A percentile compares a stretch with the other conserved stretches of the same genome.
Conservation (phyloP, 2,888 invertebrate genomes). For the Cosmia trapezina region DNA sequence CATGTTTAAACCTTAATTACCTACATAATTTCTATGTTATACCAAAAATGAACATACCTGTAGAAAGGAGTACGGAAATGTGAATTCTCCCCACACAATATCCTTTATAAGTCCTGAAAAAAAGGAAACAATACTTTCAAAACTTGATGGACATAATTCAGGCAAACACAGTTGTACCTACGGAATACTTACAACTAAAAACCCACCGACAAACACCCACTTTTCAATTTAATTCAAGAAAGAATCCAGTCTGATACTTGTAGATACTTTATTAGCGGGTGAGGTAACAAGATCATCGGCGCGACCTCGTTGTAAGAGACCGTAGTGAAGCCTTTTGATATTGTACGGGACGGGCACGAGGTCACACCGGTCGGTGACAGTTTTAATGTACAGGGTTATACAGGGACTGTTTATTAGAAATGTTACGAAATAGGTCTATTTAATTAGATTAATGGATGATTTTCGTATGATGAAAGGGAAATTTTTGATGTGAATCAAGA, state of each 20-base stretch:
- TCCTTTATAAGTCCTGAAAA: slow-evolving; percentile 85
- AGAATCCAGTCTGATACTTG: slow-evolving; percentile 18
- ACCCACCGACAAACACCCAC: background rate
- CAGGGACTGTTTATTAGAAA: slow-evolving; percentile 22
- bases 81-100: slow-evolving; percentile 85
- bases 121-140: slow-evolving; percentile 7
- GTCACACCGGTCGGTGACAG: slow-evolving; percentile 34
- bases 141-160: background rate
- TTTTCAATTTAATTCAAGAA: slow-evolving; percentile 14
- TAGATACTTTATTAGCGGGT: slow-evolving; percentile 51
- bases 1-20: background rate
- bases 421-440: slow-evolving; percentile 1
- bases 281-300: slow-evolving; percentile 63
- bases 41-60: slow-evolving; percentile 77
- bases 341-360: slow-evolving; percentile 47
- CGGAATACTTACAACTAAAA: background rate
- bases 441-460: slow-evolving; percentile 26
- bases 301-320: slow-evolving; percentile 58
- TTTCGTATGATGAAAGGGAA: background rate
- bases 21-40: background rate
- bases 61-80: slow-evolving; percentile 86
- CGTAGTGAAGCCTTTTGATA: slow-evolving; percentile 65
- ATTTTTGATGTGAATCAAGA: background rate
- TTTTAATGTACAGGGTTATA: slow-evolving; percentile 15
- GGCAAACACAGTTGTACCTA: too few relatives aligned